Conservation (phyloP, 2,113 vertebrate genomes). For the Choloepus hoffmanni region DNA sequence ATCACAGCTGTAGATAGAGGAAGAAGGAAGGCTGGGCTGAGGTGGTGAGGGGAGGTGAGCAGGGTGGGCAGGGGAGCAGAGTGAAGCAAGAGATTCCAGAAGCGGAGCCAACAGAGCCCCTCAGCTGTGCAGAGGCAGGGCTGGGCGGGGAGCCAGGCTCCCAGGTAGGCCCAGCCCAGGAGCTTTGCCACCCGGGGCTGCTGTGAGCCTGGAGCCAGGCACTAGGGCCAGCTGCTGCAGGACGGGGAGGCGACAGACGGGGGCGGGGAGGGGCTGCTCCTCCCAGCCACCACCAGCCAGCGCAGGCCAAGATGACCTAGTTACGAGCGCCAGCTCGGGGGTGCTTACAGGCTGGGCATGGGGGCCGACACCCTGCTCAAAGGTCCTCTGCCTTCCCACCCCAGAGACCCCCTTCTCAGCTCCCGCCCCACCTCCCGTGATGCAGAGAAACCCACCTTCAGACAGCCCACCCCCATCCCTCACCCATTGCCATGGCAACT, state of each 20-base stretch:
- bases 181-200: background rate
- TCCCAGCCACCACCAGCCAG: slow-evolving; percentile 61
- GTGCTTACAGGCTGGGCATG: background rate
- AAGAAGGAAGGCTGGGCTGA: background rate
- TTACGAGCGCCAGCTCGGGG: slow-evolving; percentile 16
- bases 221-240: background rate
- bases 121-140: background rate
- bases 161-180: background rate
- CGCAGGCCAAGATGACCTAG: slow-evolving; percentile 78
- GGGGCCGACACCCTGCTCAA: background rate
- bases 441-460: slow-evolving; percentile 45
- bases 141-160: background rate
- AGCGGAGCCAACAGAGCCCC: background rate
- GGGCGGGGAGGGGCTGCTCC: slow-evolving; percentile 64
- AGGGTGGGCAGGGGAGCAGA: background rate
- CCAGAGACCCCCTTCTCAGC: background rate
- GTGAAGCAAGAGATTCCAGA: background rate
- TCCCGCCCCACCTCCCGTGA: background rate
- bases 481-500: slow-evolving; percentile 73
- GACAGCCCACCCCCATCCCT: background rate
- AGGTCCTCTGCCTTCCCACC: background rate
- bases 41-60: no score
- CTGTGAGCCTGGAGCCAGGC: slow-evolving; percentile 10
- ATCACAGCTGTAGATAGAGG: background rate
- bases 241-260: slow-evolving; percentile 63